Evolutionary conservation across 2,888 invertebrate genomes (phyloP).

Genomic region (Drosophila kuntzei): DNA sequence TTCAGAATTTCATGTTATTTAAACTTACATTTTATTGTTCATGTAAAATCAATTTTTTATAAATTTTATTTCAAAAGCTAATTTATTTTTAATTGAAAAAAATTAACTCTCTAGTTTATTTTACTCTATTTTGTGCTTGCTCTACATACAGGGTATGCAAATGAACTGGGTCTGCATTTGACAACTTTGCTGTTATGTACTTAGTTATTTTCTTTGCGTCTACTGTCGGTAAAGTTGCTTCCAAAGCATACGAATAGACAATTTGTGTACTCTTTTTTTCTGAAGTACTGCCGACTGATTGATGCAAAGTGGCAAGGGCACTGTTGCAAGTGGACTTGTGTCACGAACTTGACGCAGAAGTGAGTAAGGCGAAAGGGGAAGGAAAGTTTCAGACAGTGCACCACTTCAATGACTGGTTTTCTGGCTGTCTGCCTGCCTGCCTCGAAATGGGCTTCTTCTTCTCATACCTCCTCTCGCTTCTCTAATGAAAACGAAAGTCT

Average conservation of each 20-base stretch:
- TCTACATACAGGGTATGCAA: slow-evolving; percentile 33
- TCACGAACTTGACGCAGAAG: background rate
- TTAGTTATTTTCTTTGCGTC: slow-evolving; percentile 27
- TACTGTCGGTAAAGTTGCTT: slow-evolving; percentile 34
- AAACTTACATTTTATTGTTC: too few relatives aligned
- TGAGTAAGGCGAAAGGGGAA: background rate
- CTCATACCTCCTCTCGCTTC: background rate
- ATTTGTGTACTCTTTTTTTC: slow-evolving; percentile 45
- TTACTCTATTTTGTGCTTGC: background rate
- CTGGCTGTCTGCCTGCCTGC: slow-evolving; percentile 21
- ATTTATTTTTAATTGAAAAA: background rate
- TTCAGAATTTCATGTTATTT: too few relatives aligned
- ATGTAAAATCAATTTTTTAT: too few relatives aligned
- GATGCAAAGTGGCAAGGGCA: slow-evolving; percentile 76
- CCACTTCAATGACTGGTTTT: slow-evolving; percentile 32
- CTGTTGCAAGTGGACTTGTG: slow-evolving; percentile 54
- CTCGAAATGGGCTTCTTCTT: slow-evolving; percentile 12
- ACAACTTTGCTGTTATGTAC: slow-evolving; percentile 56
- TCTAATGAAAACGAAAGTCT: slow-evolving; percentile 69
- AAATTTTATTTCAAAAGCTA: too few relatives aligned
- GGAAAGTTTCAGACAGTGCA: slow-evolving; percentile 1
- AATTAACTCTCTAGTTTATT: too few relatives aligned
- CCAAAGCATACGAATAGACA: slow-evolving; percentile 31
- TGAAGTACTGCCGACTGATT: slow-evolving; percentile 70
- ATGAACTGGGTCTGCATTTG: slow-evolving; percentile 65